These are phyloP conservation scores for Oasisia sp. DNA, from an alignment of 2,888 invertebrate genomes.

Conservation along the genomic window DNA sequence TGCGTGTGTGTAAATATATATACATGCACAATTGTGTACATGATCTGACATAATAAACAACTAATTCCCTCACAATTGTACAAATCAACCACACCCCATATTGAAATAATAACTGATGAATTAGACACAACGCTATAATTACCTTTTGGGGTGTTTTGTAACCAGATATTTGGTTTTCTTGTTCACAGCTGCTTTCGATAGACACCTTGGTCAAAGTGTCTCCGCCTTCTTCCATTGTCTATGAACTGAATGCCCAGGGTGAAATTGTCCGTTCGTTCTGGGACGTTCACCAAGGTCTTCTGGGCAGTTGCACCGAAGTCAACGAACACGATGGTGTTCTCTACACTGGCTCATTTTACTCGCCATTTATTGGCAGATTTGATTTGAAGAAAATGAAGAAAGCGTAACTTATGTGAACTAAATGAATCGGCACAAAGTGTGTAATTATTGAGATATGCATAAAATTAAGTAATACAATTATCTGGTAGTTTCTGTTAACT, in stretches of 20 bases:
- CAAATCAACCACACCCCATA: too few species aligned
- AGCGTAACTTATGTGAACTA: too few species aligned
- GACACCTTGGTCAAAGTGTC: conserved; percentile 1
- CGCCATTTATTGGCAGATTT: conserved; percentile 45
- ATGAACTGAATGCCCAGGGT: conserved; percentile 37
- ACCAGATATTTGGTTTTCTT: conserved; percentile 27
- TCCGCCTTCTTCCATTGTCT: conserved; percentile 22
- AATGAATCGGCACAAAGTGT: too few species aligned
- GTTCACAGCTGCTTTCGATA: background rate
- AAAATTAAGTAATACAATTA: too few species aligned
- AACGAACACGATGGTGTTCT: conserved; percentile 58
- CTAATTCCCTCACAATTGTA: too few species aligned
- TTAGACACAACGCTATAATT: background rate
- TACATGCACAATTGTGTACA: too few species aligned
- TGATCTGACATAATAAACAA: too few species aligned
- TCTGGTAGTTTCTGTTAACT: too few species aligned
- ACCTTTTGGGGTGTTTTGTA: background rate
- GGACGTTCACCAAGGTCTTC: conserved; percentile 29
- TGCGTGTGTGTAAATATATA: too few species aligned
- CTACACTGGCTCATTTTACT: conserved; percentile 62
- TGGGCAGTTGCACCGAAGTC: conserved; percentile 56
- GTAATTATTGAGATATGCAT: too few species aligned
- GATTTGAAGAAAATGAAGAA: background rate
- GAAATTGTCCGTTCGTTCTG: conserved; percentile 37
- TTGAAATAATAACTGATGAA: too few species aligned